Evolutionary conservation across 2,797 vertebrate genomes (phyloP).

Genomic region (Lagorchestes hirsutus): DNA sequence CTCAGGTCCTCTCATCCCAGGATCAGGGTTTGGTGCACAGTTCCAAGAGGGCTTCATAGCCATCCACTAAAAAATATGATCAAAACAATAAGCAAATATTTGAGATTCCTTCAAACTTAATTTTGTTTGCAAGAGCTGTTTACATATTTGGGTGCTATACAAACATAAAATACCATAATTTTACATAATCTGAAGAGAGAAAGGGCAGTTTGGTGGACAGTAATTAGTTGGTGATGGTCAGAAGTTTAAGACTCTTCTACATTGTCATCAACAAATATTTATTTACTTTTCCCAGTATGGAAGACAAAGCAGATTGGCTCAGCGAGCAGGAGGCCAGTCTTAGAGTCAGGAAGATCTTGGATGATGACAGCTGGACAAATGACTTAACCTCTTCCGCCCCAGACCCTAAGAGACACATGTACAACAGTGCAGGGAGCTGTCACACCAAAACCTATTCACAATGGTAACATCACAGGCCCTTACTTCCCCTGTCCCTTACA

Average conservation of each 20-base stretch:
- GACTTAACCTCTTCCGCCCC: neutral
- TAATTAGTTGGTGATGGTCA: slow-evolving; percentile 1
- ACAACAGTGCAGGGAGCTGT: neutral
- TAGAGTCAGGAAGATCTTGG: neutral
- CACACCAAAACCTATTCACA: neutral
- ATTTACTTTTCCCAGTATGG: neutral
- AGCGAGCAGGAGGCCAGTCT: neutral
- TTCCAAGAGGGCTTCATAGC: neutral
- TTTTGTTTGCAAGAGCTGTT: neutral
- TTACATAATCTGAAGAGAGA: neutral
- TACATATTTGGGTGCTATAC: neutral
- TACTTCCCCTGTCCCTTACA: neutral
- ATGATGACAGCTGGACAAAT: neutral
- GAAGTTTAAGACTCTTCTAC: slow-evolving; percentile 2
- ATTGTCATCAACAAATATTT: neutral
- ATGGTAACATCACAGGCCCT: neutral
- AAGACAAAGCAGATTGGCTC: neutral
- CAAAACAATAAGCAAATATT: neutral
- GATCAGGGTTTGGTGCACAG: neutral
- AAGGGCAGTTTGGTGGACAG: neutral
- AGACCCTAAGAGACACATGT: neutral
- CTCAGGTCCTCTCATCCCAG: neutral
- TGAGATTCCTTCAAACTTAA: neutral
- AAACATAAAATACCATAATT: neutral
- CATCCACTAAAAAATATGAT: neutral